Evolutionary conservation across 2,113 vertebrate genomes (phyloP), one percentile per base, ranked within the genome.

Genomic region (Atrichornis clamosus): DNA sequence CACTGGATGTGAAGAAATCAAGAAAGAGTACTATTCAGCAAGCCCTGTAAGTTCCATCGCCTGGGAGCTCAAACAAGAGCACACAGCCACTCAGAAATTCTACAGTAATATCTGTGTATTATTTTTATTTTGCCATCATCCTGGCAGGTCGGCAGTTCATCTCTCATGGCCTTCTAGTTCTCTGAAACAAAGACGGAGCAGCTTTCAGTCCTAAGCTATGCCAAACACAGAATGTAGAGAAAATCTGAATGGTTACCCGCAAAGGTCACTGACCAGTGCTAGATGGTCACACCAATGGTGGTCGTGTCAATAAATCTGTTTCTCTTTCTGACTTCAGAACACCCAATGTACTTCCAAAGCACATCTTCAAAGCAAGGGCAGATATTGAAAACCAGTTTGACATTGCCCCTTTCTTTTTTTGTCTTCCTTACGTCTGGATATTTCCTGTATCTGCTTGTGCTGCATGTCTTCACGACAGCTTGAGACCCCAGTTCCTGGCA

Each of bases 391-490:
- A 63, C 1, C 1, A 16, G 7, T 21, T 16, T 79, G 33, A 13
- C 16, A n/a, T 10, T 24, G 2, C 3, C 13, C 9, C 8, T 70
- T 41, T 8, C 4, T 50, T 41, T 55, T 44, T 37, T 33, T 23
- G 15, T 1, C 18, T 59, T 0, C 26, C 16, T 56, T 85, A 27
- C 0, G 5, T 15, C 13, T 15, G 5, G 3, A 64, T 8, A n/a
- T 64, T 83, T 92, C 14, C 68, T 3, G 1, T 62, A 53, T 14
- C 24, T 52, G 33, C 11, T 74, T 73, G 41, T 75, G 49, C 19
- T 65, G 10, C 15, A 56, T 52, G 35, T 47, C 39, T 68, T 60
- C 32, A 35, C 0, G 6, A 49, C n/a, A 69, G 33, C 15, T 37
- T 73, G 62, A 64, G 49, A 73, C 23, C 11, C 24, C 33, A 63